Evolutionary conservation across 2,888 invertebrate species (phyloP), one percentile per base, ranked within the genome.

Genomic region (Harmothoe impar): DNA sequence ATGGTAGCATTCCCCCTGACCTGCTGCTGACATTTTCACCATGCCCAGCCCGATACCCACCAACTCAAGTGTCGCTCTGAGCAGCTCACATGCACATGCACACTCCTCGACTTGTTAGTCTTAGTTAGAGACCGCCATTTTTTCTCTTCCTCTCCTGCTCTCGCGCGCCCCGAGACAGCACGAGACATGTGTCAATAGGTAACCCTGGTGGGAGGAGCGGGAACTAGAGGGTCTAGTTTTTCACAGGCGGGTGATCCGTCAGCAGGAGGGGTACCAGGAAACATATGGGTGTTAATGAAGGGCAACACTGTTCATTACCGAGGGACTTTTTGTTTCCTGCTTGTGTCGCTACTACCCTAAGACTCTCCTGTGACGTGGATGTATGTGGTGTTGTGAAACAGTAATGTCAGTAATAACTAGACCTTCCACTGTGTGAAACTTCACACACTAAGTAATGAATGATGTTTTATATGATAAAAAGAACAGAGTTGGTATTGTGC

Each of bases 201-300:
- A 43, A 33, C 35, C 81, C 81, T 81, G 43, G 43, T 43, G 81
- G 81, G 35, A 81, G 43, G 20, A 17, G 81, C 17, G 35, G 12
- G 81, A 33, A 81, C 33, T 43, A 81, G 29, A n/a, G 62, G 25
- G 5, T 29, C 29, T 29, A 29, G 20, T 72, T 72, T 72, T 72
- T 72, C 72, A 72, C 25, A 25, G 12, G 29, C 72, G 5, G 25
- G 29, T 29, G 29, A 72, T n/a, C 29, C 0, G 29, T 29, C 29
- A 15, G 25, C 25, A 29, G 72, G 72, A 29, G 29, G 25, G 31
- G 43, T 23, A 23, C 17, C 3, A 0, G 43, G 43, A 81, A 81
- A 81, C 81, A 81, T 20, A 81, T 81, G 81, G 17, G 35, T 17
- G n/a, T 29, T 72, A 72, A 72, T 72, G 15, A 72, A 29, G 72